A percentile compares a stretch with the other conserved stretches of the same genome.
These are phyloP conservation scores for Hafferia zeledoni DNA, from an alignment of 2,797 vertebrate species.

Conservation along the genomic window DNA sequence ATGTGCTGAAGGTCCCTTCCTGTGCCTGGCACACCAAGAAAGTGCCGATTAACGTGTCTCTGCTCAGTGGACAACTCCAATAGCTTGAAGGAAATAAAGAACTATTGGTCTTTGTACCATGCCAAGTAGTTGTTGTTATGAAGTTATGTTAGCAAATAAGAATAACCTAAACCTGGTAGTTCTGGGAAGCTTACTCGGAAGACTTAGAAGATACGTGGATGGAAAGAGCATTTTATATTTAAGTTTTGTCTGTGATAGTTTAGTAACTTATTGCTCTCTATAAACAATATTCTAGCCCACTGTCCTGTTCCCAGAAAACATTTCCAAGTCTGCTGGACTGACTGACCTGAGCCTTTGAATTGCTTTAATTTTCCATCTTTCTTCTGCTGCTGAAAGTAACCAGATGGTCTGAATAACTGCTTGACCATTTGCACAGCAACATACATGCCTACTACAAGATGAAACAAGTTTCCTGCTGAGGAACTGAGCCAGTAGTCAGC, in stretches of 20 bases:
- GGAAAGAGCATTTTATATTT: not conserved
- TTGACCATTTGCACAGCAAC: conserved; percentile 38
- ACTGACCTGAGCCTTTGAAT: not conserved
- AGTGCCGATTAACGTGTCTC: not conserved
- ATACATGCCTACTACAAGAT: conserved; percentile 34
- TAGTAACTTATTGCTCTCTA: not conserved
- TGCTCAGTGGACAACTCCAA: not conserved
- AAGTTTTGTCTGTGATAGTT: not conserved
- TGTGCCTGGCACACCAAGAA: not conserved
- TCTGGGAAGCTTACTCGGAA: not conserved
- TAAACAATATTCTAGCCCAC: not conserved
- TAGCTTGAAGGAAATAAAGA: not conserved
- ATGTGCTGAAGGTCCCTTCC: not conserved
- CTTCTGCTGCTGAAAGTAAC: conserved; percentile 3
- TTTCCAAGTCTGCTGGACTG: not conserved
- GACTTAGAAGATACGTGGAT: rapidly evolving
- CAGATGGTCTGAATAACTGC: conserved; percentile 57
- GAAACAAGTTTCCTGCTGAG: conserved; percentile 60
- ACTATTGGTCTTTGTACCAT: not conserved
- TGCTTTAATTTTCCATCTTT: conserved; percentile 14
- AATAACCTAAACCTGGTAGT: not conserved
- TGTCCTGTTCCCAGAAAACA: not conserved
- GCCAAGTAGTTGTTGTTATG: not conserved
- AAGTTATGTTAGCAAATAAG: not conserved
- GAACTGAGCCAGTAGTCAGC: conserved; percentile 53